Percentiles rank a stretch among this genome's conserved stretches.
These are phyloP conservation scores for Pygoscelis antarcticus DNA, from an alignment of 2,113 vertebrate genomes.

Conservation along the genomic window DNA sequence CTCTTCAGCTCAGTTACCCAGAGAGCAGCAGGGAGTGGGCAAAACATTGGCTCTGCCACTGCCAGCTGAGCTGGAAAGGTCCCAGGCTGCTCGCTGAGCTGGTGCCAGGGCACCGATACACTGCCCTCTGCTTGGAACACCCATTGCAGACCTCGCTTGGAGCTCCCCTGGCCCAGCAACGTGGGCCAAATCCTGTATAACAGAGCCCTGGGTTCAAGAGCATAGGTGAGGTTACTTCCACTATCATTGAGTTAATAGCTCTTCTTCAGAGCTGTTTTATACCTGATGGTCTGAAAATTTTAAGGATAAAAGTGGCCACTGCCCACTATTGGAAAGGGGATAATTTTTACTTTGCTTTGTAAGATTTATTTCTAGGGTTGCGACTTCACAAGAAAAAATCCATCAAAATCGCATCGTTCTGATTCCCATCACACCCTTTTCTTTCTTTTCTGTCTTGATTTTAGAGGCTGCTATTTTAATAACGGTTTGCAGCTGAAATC, in stretches of 20 bases:
- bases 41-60: not conserved
- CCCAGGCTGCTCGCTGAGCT: not conserved
- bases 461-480: constrained; percentile 12
- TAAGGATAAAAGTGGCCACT: not conserved
- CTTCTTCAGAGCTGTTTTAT: not conserved
- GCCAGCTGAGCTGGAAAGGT: not conserved
- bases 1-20: not conserved
- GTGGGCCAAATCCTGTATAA: not conserved
- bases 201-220: not conserved
- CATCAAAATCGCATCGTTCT: not conserved
- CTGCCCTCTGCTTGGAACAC: not conserved
- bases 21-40: not conserved
- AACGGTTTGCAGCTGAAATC: not conserved
- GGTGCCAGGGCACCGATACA: not conserved
- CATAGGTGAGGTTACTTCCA: not conserved
- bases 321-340: not conserved
- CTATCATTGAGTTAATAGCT: not conserved
- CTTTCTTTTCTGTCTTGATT: not conserved
- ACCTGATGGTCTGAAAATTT: not conserved
- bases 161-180: not conserved
- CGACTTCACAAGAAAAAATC: not conserved
- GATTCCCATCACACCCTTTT: not conserved
- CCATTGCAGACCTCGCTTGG: not conserved
- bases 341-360: not conserved
- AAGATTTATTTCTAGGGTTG: not conserved